A percentile compares a stretch with the other conserved stretches of the same genome.
Conservation (phyloP, 2,797 vertebrate genomes). For the Aeoliscus strigatus region DNA sequence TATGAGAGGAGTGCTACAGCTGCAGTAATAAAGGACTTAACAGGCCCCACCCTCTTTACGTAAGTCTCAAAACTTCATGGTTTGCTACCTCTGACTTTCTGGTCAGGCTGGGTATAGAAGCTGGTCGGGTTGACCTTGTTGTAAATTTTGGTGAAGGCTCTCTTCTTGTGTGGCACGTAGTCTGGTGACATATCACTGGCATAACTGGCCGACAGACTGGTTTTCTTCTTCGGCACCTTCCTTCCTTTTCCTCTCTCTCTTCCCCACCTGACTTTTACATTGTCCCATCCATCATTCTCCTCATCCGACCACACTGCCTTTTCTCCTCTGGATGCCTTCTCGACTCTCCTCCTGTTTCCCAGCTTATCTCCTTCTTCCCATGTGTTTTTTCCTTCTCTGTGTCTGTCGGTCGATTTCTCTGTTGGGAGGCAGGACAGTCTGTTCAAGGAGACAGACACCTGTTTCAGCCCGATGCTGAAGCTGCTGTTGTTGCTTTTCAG, state of each 20-base stretch:
- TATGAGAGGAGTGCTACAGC: too few relatives aligned
- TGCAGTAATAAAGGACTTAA: too few relatives aligned
- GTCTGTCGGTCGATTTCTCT: neutral
- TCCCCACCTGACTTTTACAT: constrained; percentile 2
- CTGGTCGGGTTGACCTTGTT: constrained; percentile 8
- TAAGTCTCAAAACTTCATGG: too few relatives aligned
- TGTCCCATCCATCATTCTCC: neutral
- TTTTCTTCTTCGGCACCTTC: constrained; percentile 25
- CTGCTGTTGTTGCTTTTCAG: neutral
- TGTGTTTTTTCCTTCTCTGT: neutral
- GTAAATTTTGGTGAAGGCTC: constrained; percentile 2
- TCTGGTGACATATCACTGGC: constrained; percentile 15
- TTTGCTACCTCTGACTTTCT: constrained; percentile 50
- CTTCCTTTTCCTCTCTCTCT: neutral
- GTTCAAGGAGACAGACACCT: constrained; percentile 8
- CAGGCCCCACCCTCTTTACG: too few relatives aligned
- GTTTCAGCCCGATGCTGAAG: neutral
- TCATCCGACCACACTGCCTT: too few relatives aligned
- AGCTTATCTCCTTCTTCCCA: constrained; percentile 1
- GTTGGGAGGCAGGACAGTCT: constrained; percentile 8
- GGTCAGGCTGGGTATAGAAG: constrained; percentile 58
- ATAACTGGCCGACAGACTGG: accelerated
- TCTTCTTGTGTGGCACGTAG: constrained; percentile 37
- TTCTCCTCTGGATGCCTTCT: neutral
- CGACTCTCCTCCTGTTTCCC: too few relatives aligned